Base-by-base conservation (phyloP, 1,140 invertebrate species). In the Hetaerina americana region DNA sequence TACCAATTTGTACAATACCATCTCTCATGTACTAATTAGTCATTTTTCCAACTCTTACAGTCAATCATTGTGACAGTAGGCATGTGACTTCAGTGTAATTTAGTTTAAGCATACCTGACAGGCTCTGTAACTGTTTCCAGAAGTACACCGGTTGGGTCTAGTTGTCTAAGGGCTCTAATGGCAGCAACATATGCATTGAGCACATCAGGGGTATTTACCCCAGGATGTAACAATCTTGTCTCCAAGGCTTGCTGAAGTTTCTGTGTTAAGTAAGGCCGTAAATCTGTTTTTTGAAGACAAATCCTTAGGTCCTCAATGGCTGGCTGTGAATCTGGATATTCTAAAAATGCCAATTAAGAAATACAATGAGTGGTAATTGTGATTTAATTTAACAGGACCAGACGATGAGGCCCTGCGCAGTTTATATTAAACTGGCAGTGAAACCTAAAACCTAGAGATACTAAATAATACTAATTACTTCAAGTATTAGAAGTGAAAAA, bases 191-290 rank as follows among this genome's bases (percentile, higher is more conserved):
- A 99, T 0, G 96, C 96, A 27, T 95, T 97, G 69, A 99, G 83
- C 77, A 99, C 97, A 79, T 99, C 96, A 57, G 92, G 88, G n/a
- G 97, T 99, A 76, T 96, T 97, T 0, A 99, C 96, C 73, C 95
- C 96, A 18, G 93, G 92, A 82, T 96, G 93, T 22, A 96, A 78
- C n/a, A 96, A 81, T 76, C 93, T 85, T 18, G 87, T 91, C 83
- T 93, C 90, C 66, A 94, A 80, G 15, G 93, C 91, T 75, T 83
- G 83, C 81, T 93, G 91, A 10, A 98, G 79, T 67, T 89, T 91
- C 69, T 87, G 84, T 68, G 92, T 90, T 12, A 98, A 82, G 70
- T 88, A 86, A 29, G 87, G 80, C 72, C 93, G 83, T 68, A 97
- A 81, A 83, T 96, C 91, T 27, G 94, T 94, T 79, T 90, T 91